phyloP scores from a whole-genome alignment of 1,140 invertebrate species.

The Vanessa tameamea region DNA sequence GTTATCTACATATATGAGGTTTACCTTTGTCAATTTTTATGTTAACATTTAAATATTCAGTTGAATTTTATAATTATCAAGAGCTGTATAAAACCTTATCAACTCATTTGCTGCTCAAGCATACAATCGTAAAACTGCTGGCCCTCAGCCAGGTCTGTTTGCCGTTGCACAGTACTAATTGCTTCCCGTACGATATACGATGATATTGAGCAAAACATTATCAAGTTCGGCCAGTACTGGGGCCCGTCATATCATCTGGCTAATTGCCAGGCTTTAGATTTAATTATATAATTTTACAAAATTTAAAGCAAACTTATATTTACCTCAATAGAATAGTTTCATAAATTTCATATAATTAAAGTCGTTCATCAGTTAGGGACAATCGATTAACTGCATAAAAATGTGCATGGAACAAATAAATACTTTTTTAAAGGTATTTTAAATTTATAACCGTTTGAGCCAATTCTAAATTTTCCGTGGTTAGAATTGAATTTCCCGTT shows the following conservation, averaged over 20 bases:
- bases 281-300: slow-evolving; percentile 6
- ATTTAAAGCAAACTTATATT: not conserved
- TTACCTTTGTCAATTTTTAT: not conserved
- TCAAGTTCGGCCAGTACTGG: slow-evolving; percentile 7
- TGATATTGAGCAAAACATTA: slow-evolving; percentile 25
- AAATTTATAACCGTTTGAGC: too few species aligned
- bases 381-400: too few species aligned
- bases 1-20: too few species aligned
- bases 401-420: too few species aligned
- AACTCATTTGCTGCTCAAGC: slow-evolving; percentile 6
- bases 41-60: slow-evolving; percentile 4
- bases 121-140: slow-evolving; percentile 14
- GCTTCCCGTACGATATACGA: slow-evolving; percentile 12
- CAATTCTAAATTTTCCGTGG: too few species aligned
- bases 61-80: not conserved
- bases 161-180: slow-evolving; percentile 11
- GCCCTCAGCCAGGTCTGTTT: not conserved
- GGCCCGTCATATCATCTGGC: slow-evolving; percentile 1
- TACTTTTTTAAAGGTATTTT: too few species aligned
- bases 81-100: slow-evolving; percentile 5
- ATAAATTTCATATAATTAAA: too few species aligned
- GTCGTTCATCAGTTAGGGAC: too few species aligned
- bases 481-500: too few species aligned
- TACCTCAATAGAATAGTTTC: too few species aligned
- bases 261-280: slow-evolving; percentile 2